Evolutionary conservation across 2,113 vertebrate genomes (phyloP).

Genomic region (Formicarius rufipectus): DNA sequence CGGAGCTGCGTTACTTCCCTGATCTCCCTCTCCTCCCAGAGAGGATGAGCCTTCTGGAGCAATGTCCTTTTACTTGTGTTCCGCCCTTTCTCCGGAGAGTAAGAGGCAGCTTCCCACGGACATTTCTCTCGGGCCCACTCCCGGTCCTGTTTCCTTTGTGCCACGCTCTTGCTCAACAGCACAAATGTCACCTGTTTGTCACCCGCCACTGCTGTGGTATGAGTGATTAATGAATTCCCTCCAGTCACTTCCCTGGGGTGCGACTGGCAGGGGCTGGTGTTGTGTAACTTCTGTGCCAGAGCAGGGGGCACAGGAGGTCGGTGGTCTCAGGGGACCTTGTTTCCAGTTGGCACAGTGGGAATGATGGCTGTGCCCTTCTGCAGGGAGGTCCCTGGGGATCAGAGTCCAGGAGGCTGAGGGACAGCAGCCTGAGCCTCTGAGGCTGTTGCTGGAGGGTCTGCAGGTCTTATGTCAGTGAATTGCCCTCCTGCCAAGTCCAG

Average conservation of each 20-base stretch:
- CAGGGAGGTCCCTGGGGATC: not conserved
- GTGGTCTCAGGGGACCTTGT: not conserved
- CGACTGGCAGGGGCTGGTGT: not conserved
- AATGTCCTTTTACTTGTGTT: not conserved
- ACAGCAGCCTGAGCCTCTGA: not conserved
- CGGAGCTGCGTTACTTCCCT: rapidly evolving
- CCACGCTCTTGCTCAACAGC: not conserved
- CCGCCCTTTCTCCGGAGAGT: not conserved
- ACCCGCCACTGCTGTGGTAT: rapidly evolving
- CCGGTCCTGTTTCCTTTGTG: not conserved
- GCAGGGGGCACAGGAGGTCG: not conserved
- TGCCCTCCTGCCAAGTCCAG: not conserved
- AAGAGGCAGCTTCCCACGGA: not conserved
- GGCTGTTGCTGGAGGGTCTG: not conserved
- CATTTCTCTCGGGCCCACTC: not conserved
- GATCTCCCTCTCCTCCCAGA: not conserved
- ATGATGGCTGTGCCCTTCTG: not conserved
- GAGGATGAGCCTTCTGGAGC: not conserved
- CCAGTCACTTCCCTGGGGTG: not conserved
- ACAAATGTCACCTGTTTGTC: not conserved
- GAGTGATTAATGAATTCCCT: not conserved
- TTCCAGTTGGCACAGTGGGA: not conserved
- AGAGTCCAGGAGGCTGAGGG: not conserved
- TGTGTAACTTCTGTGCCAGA: not conserved
- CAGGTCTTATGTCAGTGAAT: not conserved